These are phyloP conservation scores for Adelosebastes latens DNA, from an alignment of 2,797 vertebrate species.

Conservation along the genomic window DNA sequence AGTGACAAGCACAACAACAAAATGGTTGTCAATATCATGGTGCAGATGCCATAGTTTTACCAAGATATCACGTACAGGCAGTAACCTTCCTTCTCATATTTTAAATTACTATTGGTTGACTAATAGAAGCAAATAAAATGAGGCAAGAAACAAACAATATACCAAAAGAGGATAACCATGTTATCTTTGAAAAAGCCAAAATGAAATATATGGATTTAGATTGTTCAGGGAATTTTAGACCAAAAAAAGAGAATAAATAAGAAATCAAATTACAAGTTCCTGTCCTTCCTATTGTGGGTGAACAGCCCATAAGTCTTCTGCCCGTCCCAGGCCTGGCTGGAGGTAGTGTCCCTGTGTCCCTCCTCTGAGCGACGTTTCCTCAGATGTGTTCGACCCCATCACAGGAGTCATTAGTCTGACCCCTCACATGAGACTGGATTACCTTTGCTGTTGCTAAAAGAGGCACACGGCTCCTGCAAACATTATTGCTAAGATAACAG, in stretches of 20 bases:
- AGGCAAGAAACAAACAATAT: background rate
- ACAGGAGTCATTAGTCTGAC: constrained; percentile 8
- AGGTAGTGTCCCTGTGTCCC: background rate
- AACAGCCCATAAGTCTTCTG: background rate
- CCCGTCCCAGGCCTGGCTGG: background rate
- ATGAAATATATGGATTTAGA: background rate
- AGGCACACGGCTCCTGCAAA: background rate
- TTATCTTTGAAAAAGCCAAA: background rate
- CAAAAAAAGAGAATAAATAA: background rate
- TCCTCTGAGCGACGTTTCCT: background rate
- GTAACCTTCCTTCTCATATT: background rate
- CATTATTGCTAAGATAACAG: background rate
- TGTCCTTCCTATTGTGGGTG: background rate
- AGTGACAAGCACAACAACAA: background rate
- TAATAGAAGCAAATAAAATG: background rate
- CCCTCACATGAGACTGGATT: background rate
- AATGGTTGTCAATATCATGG: background rate
- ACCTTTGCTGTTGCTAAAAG: background rate
- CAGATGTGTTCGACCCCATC: constrained; percentile 6
- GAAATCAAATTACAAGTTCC: background rate
- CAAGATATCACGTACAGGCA: background rate
- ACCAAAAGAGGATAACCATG: background rate
- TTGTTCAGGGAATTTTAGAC: background rate
- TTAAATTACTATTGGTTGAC: background rate
- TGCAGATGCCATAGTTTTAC: background rate